Evolutionary conservation across 2,797 vertebrate genomes (phyloP), one percentile per base, ranked within the genome.

Genomic region (Esox lucius): DNA sequence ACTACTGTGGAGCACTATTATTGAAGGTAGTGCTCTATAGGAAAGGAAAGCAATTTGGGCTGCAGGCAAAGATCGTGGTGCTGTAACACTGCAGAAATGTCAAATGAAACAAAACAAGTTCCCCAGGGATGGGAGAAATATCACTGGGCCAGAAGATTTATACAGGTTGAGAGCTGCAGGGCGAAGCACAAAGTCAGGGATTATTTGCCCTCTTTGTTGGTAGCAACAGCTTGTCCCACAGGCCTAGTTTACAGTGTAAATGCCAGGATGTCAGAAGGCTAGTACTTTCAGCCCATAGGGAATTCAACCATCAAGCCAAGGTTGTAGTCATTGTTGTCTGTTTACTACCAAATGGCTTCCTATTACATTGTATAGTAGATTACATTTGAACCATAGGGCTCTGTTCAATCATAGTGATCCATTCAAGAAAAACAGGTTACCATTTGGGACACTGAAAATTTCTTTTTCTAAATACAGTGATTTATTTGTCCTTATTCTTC

Each of bases 201-300:
- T 67, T 67, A 82, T 78, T 82, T 83, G 64, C 31, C 64, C 64
- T 67, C n/a, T 59, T 22, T 24, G 64, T 31, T 67, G 33, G 16
- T 39, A 16, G 16, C 64, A 67, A 67, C 64, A 67, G 12, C 31
- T 1, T 22, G 22, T 39, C 31, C 64, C 64, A 28, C 64, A 39
- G 64, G 64, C 16, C 64, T 67, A 35, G 42, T 16, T 51, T 48
- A 19, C 13, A 15, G 4, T 15, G 22, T 48, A 22, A 26, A 59
- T 59, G 56, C 56, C 56, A 59, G 56, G 56, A 24, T 59, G 56
- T 59, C 56, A 59, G n/a, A n/a, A 24, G 56, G 56, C 56, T 59
- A 24, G 56, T 59, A 6, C n/a, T 2, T 56, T 24, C 3, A 22
- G n/a, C 11, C 56, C 12, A 13, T 11, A 22, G 56, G 56, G 56